Base-by-base conservation (phyloP, 2,113 vertebrate genomes). In the Rhabdomys dilectus region DNA sequence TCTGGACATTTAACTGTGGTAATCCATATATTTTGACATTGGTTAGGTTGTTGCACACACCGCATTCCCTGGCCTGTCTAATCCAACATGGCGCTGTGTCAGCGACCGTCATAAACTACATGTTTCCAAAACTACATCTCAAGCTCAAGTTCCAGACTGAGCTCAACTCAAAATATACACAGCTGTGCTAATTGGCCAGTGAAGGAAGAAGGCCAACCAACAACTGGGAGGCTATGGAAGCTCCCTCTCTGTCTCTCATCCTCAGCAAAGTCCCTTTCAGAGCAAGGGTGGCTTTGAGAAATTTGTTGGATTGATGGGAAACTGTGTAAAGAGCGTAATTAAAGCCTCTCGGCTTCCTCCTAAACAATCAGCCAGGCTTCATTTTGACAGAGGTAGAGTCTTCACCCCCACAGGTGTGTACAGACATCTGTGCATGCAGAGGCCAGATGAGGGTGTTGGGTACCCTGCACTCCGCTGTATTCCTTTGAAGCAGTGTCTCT, bases 171-270 rank as follows among this genome's bases (percentile, higher is more conserved):
- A 72, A 91, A 87, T 13, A 56, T 36, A 34, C 36, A 96, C 10
- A 16, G 34, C 3, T 56, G 31, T 84, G 34, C 53, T 39, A 64
- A 68, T 4, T 58, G 53, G 2, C 86, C 48, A 62, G 39, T 88
- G 64, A 96, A 93, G 85, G 76, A 97, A 87, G 95, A 93, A 90
- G 58, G 88, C 53, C 88, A 70, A 2, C 26, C 80, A 92, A 36
- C 78, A 21, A 84, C 42, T 89, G 58, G 60, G 51, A 90, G 92
- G 64, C 17, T n/a, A 10, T 78, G 68, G 64, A 81, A 76, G n/a
- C n/a, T 68, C 6, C 22, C 29, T 34, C 66, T 68, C 12, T 16
- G 31, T 11, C 5, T 76, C 26, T n/a, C n/a, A 4, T 84, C 15
- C 75, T 91, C 53, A 91, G 89, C 91, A 15, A 91, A 93, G 68